Evolutionary conservation across 2,797 vertebrate genomes (phyloP).

Genomic region (Taenioides sp.): DNA sequence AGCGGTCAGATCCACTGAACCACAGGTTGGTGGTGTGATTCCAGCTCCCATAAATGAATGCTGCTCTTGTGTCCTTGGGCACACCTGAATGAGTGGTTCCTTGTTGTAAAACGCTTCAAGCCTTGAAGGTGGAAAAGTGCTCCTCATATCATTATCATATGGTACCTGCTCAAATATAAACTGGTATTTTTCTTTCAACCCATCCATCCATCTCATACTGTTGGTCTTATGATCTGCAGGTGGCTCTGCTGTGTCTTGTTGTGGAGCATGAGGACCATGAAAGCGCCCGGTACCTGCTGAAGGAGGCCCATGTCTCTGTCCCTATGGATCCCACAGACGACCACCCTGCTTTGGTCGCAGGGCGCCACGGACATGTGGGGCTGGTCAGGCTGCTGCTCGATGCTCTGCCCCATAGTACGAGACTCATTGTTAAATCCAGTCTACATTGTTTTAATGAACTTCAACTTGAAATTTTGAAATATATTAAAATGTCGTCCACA

Average conservation of each 20-base stretch:
- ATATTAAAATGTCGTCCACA: too few species aligned
- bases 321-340: constrained; percentile 80
- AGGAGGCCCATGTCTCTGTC: constrained; percentile 74
- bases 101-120: too few species aligned
- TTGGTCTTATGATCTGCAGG: constrained; percentile 60
- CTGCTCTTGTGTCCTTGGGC: too few species aligned
- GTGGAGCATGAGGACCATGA: constrained; percentile 83
- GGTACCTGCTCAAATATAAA: too few species aligned
- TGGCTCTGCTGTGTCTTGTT: constrained; percentile 82
- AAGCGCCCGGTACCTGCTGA: constrained; percentile 85
- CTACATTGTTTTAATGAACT: not conserved
- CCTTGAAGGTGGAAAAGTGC: too few species aligned
- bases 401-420: constrained; percentile 74
- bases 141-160: too few species aligned
- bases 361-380: constrained; percentile 80
- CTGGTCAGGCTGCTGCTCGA: constrained; percentile 86
- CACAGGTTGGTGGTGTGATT: too few species aligned
- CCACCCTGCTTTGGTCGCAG: constrained; percentile 88
- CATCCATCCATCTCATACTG: not conserved
- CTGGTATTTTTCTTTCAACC: not conserved
- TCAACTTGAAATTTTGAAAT: too few species aligned
- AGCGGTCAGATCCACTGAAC: too few species aligned
- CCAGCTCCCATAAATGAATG: too few species aligned
- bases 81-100: too few species aligned
- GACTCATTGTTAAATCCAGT: constrained; percentile 38